Evolutionary conservation across 2,113 vertebrate genomes (phyloP).

Genomic region (Pedetes capensis): DNA sequence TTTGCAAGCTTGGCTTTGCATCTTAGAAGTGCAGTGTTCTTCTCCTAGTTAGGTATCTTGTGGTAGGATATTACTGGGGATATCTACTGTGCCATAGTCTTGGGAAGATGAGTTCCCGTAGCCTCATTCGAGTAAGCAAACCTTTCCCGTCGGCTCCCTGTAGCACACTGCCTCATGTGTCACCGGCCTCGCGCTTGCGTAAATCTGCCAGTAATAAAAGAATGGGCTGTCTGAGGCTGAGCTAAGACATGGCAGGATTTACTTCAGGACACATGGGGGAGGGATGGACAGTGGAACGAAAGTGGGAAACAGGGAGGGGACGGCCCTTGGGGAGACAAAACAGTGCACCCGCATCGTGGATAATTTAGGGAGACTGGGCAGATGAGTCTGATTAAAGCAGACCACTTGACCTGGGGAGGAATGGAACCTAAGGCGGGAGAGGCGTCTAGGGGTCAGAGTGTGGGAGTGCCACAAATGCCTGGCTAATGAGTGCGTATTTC

Average conservation of each 20-base stretch:
- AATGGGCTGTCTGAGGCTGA: not conserved
- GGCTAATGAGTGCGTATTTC: slow-evolving; percentile 15
- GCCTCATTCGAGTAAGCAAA: not conserved
- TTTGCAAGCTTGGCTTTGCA: not conserved
- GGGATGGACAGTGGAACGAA: not conserved
- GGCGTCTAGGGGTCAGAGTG: not conserved
- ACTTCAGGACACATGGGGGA: not conserved
- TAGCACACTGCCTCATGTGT: not conserved
- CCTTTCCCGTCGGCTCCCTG: not conserved
- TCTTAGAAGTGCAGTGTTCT: not conserved
- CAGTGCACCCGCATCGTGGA: not conserved
- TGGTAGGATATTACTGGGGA: not conserved
- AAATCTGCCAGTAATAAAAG: slow-evolving; percentile 5
- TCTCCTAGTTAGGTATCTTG: not conserved
- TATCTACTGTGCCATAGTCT: not conserved
- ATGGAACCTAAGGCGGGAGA: not conserved
- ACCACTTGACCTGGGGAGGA: not conserved
- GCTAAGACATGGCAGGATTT: not conserved
- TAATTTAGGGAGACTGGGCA: not conserved
- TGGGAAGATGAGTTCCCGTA: not conserved
- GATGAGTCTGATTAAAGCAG: not conserved
- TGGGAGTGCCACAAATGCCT: not conserved
- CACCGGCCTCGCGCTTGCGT: not conserved
- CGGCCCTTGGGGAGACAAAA: not conserved
- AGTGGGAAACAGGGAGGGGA: not conserved